phyloP scores from a whole-genome alignment of 2,888 invertebrate species.

The Scelioninae gen. 1 region DNA sequence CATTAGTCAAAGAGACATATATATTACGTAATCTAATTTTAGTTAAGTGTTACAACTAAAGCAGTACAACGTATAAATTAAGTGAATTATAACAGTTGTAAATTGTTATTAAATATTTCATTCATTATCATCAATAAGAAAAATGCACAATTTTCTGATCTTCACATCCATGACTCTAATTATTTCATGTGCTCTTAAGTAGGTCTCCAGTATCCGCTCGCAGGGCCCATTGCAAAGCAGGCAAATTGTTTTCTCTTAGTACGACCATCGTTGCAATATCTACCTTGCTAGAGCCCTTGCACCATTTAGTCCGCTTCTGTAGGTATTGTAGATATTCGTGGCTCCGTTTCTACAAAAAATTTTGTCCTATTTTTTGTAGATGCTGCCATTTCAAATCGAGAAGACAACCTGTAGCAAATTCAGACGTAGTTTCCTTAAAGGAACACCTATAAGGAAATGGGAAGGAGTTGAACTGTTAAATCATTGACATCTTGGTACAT shows the following conservation, averaged over 20 bases:
- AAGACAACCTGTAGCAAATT: no score
- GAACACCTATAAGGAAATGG: neutral
- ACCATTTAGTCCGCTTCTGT: neutral
- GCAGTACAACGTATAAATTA: no score
- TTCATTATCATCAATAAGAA: no score
- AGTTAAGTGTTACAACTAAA: no score
- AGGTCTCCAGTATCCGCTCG: neutral
- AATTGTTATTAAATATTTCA: no score
- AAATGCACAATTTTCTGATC: neutral
- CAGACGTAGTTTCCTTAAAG: no score
- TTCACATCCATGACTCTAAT: neutral
- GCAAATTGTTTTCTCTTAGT: slow-evolving; percentile 3
- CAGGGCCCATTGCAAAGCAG: slow-evolving; percentile 1
- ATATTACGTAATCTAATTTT: no score
- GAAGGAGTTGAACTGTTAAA: neutral
- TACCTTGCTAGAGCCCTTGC: neutral
- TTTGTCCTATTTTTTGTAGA: neutral
- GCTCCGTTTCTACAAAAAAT: neutral
- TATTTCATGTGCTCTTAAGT: neutral
- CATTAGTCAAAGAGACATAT: no score
- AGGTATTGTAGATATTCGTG: slow-evolving; percentile 3
- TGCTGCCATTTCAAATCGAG: slow-evolving; percentile 6
- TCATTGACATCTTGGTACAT: neutral
- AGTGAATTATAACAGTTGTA: no score
- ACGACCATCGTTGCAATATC: neutral